Percentiles rank a stretch among this genome's conserved stretches.
Conservation (phyloP, 2,797 vertebrate genomes). For the Acanthopagrus latus region DNA sequence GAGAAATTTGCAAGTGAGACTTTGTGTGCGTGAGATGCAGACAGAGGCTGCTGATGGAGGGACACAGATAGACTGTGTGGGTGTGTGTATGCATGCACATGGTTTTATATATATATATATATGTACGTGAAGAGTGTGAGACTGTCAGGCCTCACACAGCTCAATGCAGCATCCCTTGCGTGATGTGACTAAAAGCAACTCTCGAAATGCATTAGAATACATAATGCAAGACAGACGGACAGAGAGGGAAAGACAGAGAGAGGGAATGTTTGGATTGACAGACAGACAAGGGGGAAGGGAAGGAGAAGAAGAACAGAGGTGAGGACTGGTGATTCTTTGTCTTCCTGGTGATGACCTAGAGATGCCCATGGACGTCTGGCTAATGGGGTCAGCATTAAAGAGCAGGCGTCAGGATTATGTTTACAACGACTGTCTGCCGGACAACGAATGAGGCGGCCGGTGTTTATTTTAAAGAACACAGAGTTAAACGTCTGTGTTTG, state of each 20-base stretch:
- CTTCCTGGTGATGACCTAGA: conserved; percentile 64
- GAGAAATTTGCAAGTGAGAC: conserved; percentile 64
- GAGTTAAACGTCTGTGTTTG: neutral
- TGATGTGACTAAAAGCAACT: conserved; percentile 51
- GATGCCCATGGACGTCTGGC: conserved; percentile 51
- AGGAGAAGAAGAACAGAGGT: conserved; percentile 19
- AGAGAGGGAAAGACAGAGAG: conserved; percentile 21
- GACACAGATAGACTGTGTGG: conserved; percentile 4
- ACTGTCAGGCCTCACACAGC: conserved; percentile 27
- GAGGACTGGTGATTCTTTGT: conserved; percentile 59
- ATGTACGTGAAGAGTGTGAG: conserved; percentile 26
- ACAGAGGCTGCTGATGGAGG: conserved; percentile 46
- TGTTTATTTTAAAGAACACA: neutral
- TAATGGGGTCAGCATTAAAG: conserved; percentile 71
- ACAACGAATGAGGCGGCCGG: conserved; percentile 9
- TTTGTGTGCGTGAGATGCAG: conserved; percentile 30
- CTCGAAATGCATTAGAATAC: conserved; percentile 58
- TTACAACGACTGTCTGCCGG: conserved; percentile 57
- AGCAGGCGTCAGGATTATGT: conserved; percentile 46
- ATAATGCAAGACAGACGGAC: conserved; percentile 55
- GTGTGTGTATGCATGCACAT: neutral
- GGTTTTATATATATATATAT: neutral
- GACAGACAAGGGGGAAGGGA: conserved; percentile 10
- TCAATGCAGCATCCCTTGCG: conserved; percentile 23
- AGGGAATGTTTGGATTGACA: conserved; percentile 16